phyloP scores from a whole-genome alignment of 2,797 vertebrate genomes.

The Cirrhinus molitorella region DNA sequence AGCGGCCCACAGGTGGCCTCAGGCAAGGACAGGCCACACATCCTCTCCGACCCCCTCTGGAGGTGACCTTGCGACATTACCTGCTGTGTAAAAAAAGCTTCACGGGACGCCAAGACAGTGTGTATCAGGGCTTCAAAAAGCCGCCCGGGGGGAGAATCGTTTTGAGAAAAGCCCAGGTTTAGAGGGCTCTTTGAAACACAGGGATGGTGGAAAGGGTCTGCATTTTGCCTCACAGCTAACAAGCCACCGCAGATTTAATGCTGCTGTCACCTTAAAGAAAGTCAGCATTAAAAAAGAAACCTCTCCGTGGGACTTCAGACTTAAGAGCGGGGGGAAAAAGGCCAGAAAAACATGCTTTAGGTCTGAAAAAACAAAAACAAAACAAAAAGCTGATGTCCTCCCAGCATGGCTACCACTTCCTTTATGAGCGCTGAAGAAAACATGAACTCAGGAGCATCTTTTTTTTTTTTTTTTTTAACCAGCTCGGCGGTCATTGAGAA shows the following conservation, averaged over 20 bases:
- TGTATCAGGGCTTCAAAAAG: slow-evolving; percentile 48
- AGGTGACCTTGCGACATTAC: slow-evolving; percentile 57
- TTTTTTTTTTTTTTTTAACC: slow-evolving; percentile 56
- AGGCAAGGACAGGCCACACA: slow-evolving; percentile 61
- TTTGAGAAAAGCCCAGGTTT: slow-evolving; percentile 50
- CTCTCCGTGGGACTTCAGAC: slow-evolving; percentile 1
- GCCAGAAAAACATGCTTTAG: slow-evolving; percentile 9
- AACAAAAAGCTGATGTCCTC: slow-evolving; percentile 30
- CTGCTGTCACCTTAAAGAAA: slow-evolving; percentile 41
- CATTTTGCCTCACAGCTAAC: slow-evolving; percentile 41
- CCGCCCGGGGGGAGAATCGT: slow-evolving; percentile 35
- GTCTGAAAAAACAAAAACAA: slow-evolving; percentile 4
- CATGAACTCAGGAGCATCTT: slow-evolving; percentile 68
- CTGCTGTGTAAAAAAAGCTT: slow-evolving; percentile 28
- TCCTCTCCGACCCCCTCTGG: slow-evolving; percentile 59
- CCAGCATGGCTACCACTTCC: not conserved
- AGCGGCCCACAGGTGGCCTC: slow-evolving; percentile 52
- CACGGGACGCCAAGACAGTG: slow-evolving; percentile 44
- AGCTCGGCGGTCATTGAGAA: slow-evolving; percentile 78
- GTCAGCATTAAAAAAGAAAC: slow-evolving; percentile 22
- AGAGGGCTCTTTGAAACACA: slow-evolving; percentile 48
- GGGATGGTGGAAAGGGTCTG: slow-evolving; percentile 33
- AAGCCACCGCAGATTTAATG: slow-evolving; percentile 43
- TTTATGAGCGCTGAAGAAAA: slow-evolving; percentile 33
- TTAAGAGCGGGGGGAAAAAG: not conserved